Base-by-base conservation (phyloP, 2,888 invertebrate species). In the Aphidius colemani region DNA sequence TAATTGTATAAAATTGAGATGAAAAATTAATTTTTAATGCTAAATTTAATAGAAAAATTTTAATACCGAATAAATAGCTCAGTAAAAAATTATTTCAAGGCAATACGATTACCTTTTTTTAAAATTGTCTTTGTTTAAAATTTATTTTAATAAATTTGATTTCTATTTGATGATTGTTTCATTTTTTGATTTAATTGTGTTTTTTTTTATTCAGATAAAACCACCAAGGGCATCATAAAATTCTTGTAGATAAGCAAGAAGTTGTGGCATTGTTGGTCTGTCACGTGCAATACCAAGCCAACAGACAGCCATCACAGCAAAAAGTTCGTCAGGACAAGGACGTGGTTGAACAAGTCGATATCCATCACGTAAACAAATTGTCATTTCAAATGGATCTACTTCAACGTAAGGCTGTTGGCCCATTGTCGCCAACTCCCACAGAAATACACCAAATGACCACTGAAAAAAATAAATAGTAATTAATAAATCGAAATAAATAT, bases 241-340 rank as follows among this genome's bases (percentile, higher is more conserved):
- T 80, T 90, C 90, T 75, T 90, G 90, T 50, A 91, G 85, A 69
- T 89, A 90, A 45, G 89, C 88, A 66, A 90, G 83, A 6, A 91
- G 86, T 76, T 90, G 90, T 46, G 88, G 88, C 71, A 90, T 87
- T 9, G 89, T 88, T 0, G 91, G 91, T 51, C 91, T 84, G 67
- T 89, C 87, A 57, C 87, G 84, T 0, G 88, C 85, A 53, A 87
- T 84, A 18, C 85, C 84, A n/a, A 89, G 82, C 91, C 91, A 91
- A 74, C 91, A 91, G 83, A 90, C 90, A 6, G 88, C 89, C 90
- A 91, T 91, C 66, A 90, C 84, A 55, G 89, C 88, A 75, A 89
- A 91, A 91, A 98, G 84, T 85, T 97, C 95, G 84, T 97, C 97
- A 7, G 98, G 97, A 82, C 97, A 98, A 82, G 94, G 95, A 74